Evolutionary conservation across 2,797 vertebrate species (phyloP).

Genomic region (Enteromius unitaeniatus): DNA sequence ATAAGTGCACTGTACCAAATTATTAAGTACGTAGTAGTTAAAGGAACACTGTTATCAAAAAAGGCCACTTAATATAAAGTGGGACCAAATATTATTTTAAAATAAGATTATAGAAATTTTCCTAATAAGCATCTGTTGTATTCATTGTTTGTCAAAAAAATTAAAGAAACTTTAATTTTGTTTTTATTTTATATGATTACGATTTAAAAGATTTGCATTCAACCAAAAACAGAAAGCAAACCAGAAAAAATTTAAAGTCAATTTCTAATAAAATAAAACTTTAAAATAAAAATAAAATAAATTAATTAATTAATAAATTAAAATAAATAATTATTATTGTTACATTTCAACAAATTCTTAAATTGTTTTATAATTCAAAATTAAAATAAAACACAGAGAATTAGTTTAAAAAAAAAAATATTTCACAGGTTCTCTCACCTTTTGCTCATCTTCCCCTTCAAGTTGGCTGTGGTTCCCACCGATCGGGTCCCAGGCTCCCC

Average conservation of each 20-base stretch:
- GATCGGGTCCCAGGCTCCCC: slow-evolving; percentile 78
- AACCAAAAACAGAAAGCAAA: neutral
- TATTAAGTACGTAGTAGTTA: too few species aligned
- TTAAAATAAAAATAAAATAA: too few species aligned
- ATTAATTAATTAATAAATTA: too few species aligned
- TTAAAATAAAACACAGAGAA: neutral
- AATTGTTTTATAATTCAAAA: neutral
- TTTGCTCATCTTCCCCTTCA: slow-evolving; percentile 81
- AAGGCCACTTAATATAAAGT: too few species aligned
- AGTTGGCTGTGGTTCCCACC: slow-evolving; percentile 71
- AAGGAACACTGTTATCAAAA: too few species aligned
- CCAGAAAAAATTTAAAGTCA: neutral
- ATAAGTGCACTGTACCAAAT: too few species aligned
- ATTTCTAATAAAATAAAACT: neutral
- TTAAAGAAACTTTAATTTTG: too few species aligned
- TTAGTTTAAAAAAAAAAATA: neutral
- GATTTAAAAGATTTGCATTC: neutral
- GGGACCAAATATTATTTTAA: neutral
- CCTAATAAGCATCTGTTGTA: neutral
- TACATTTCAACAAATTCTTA: neutral
- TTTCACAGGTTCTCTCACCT: slow-evolving; percentile 68
- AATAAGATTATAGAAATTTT: neutral
- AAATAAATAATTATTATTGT: too few species aligned
- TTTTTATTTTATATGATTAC: neutral
- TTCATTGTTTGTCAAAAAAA: neutral